phyloP scores from a whole-genome alignment of 2,888 invertebrate genomes.

The Pimpla rufipes region DNA sequence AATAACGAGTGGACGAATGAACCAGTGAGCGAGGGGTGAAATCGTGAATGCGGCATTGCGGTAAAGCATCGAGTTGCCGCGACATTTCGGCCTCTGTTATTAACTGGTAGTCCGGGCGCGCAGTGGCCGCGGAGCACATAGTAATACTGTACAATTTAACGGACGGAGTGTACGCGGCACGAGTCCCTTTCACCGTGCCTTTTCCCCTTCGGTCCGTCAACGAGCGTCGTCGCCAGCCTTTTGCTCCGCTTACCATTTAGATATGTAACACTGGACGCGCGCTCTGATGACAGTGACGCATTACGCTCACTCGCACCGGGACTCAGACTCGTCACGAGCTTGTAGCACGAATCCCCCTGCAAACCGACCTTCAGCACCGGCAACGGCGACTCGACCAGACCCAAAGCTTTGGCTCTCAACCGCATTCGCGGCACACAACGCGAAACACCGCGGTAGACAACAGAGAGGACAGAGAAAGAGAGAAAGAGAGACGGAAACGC shows the following conservation, averaged over 20 bases:
- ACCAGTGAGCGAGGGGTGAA: constrained; percentile 48
- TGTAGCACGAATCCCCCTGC: neutral
- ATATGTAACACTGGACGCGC: constrained; percentile 56
- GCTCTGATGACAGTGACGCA: constrained; percentile 84
- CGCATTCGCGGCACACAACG: constrained; percentile 32
- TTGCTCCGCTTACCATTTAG: constrained; percentile 46
- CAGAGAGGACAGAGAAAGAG: neutral
- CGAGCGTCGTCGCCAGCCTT: constrained; percentile 22
- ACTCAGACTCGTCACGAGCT: constrained; percentile 11
- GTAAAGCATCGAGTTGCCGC: constrained; percentile 72
- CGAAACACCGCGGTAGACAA: constrained; percentile 10
- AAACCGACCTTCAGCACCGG: neutral
- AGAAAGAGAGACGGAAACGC: neutral
- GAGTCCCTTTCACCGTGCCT: constrained; percentile 47
- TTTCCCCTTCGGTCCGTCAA: constrained; percentile 41
- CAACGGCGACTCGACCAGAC: constrained; percentile 14
- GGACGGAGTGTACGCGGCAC: constrained; percentile 45
- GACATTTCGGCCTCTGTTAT: constrained; percentile 72
- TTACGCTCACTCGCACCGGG: constrained; percentile 71
- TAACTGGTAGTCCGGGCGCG: constrained; percentile 63
- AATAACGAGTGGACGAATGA: constrained; percentile 43
- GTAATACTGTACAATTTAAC: constrained; percentile 52
- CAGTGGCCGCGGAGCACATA: constrained; percentile 49
- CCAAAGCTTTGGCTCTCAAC: constrained; percentile 25
- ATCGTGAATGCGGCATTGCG: constrained; percentile 72